phyloP scores from a whole-genome alignment of 2,888 invertebrate genomes.

The Mellilla xanthometata region DNA sequence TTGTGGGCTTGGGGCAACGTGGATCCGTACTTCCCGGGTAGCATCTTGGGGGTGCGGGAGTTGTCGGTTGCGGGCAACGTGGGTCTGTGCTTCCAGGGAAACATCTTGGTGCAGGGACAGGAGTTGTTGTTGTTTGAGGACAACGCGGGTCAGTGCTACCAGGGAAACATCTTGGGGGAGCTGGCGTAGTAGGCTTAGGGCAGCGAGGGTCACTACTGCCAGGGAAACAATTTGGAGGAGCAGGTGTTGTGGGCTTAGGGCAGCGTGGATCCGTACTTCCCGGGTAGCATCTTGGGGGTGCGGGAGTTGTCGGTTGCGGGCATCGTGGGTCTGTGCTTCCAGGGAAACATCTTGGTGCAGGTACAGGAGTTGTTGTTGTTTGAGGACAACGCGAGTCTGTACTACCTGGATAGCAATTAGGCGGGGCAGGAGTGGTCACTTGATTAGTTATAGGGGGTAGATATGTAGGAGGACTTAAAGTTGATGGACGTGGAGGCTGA shows the following conservation, averaged over 20 bases:
- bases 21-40: constrained; percentile 44
- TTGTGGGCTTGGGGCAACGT: constrained; percentile 37
- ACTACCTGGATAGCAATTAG: constrained; percentile 29
- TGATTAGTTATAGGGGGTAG: constrained; percentile 35
- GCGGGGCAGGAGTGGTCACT: too few relatives aligned
- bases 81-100: constrained; percentile 22
- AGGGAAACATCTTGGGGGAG: constrained; percentile 37
- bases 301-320: constrained; percentile 47
- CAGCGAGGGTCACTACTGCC: constrained; percentile 46
- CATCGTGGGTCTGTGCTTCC: constrained; percentile 54
- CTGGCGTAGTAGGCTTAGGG: background rate
- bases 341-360: constrained; percentile 32
- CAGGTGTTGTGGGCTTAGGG: constrained; percentile 28
- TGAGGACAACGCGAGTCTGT: constrained; percentile 42
- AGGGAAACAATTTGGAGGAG: constrained; percentile 43
- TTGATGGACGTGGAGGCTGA: constrained; percentile 42
- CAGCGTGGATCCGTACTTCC: constrained; percentile 49
- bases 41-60: constrained; percentile 41
- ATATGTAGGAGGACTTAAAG: constrained; percentile 39
- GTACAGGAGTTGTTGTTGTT: constrained; percentile 26
- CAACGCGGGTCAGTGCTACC: constrained; percentile 18
- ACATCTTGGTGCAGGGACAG: constrained; percentile 21
- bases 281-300: constrained; percentile 36
- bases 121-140: constrained; percentile 20
- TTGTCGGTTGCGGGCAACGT: constrained; percentile 40